Percentiles rank a stretch among this genome's conserved stretches.
Conservation (phyloP, 2,113 vertebrate species). For the Zosterops hypoxanthus region DNA sequence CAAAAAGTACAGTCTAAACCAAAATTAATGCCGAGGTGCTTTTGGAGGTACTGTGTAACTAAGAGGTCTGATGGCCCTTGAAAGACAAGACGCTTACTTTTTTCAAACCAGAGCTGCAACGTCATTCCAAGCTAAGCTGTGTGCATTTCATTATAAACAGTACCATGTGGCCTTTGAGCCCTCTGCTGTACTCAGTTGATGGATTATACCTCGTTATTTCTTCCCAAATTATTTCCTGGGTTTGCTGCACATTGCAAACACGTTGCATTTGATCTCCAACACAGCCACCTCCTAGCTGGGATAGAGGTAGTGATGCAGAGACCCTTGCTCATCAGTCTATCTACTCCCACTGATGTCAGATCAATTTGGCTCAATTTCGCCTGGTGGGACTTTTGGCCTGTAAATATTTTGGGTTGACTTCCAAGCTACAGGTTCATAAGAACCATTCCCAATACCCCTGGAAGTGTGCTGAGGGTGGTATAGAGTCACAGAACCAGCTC, state of each 20-base stretch:
- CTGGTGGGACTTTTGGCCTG: not conserved
- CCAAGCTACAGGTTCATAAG: not conserved
- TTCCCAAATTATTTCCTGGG: not conserved
- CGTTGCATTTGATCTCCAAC: not conserved
- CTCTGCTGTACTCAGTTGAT: not conserved
- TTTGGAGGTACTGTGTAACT: not conserved
- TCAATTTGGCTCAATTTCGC: not conserved
- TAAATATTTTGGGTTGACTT: not conserved
- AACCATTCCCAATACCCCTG: not conserved
- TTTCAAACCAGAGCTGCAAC: not conserved
- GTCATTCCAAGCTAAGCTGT: not conserved
- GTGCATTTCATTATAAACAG: not conserved
- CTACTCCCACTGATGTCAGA: not conserved
- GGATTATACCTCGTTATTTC: not conserved
- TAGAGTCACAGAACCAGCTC: not conserved
- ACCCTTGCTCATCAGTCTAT: rapidly evolving
- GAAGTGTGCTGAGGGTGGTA: not conserved
- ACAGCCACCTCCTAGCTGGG: not conserved
- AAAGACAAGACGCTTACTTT: not conserved
- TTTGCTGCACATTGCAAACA: not conserved
- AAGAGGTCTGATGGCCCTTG: not conserved
- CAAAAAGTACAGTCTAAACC: not conserved
- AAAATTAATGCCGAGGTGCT: not conserved
- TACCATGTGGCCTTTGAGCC: not conserved
- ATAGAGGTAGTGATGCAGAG: not conserved